phyloP scores from a whole-genome alignment of 2,888 invertebrate genomes.

The Julus scanicus region DNA sequence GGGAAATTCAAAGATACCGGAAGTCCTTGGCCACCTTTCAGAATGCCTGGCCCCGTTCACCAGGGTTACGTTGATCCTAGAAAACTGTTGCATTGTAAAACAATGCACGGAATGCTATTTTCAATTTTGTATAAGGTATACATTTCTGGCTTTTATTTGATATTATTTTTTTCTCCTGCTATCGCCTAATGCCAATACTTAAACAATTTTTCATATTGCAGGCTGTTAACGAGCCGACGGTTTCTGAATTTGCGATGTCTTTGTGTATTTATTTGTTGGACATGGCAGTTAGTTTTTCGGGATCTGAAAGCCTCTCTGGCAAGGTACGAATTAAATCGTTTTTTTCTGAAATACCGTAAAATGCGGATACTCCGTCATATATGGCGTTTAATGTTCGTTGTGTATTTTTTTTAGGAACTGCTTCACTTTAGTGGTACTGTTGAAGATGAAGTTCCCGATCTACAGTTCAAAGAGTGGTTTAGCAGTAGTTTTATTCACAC shows the following conservation, averaged over 20 bases:
- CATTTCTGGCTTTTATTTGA: slow-evolving; percentile 36
- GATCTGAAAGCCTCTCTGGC: slow-evolving; percentile 58
- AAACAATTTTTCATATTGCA: slow-evolving; percentile 56
- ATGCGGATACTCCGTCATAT: too few relatives aligned
- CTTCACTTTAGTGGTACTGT: slow-evolving; percentile 47
- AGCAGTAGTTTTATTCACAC: slow-evolving; percentile 62
- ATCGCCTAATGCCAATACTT: background rate
- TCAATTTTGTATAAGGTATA: slow-evolving; percentile 79
- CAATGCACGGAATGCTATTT: slow-evolving; percentile 79
- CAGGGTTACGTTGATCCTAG: slow-evolving; percentile 77
- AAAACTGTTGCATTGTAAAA: slow-evolving; percentile 69
- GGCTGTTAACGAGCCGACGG: slow-evolving; percentile 77
- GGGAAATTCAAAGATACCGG: slow-evolving; percentile 68
- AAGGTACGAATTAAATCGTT: slow-evolving; percentile 55
- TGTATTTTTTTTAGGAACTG: slow-evolving; percentile 51
- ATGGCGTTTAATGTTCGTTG: background rate
- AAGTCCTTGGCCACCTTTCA: slow-evolving; percentile 84
- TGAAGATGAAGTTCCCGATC: slow-evolving; percentile 63
- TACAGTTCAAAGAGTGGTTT: slow-evolving; percentile 66
- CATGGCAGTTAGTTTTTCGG: slow-evolving; percentile 75
- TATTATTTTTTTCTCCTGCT: background rate
- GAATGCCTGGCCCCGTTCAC: slow-evolving; percentile 75
- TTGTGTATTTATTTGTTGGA: slow-evolving; percentile 87
- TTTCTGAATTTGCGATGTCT: slow-evolving; percentile 89
- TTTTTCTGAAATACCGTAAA: background rate